phyloP scores from a whole-genome alignment of 2,888 invertebrate species.

The Andrena haemorrhoa region DNA sequence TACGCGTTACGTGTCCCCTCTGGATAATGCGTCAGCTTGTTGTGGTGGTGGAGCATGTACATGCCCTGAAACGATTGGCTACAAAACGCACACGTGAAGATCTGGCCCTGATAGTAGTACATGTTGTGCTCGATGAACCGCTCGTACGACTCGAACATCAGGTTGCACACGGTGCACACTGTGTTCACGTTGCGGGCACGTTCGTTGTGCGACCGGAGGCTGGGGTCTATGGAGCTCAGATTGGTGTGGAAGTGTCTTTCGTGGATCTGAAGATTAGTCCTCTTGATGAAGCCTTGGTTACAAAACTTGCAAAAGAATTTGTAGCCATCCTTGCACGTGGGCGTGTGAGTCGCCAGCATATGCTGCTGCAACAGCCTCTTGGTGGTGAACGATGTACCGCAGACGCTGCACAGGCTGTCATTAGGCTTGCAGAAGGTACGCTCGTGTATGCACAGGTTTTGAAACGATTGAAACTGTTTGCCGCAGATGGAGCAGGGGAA shows the following conservation, averaged over 20 bases:
- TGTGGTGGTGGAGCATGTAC: conserved; percentile 71
- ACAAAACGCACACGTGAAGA: conserved; percentile 65
- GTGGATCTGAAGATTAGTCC: conserved; percentile 60
- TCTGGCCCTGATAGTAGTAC: conserved; percentile 67
- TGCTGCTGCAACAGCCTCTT: conserved; percentile 59
- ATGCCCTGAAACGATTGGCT: conserved; percentile 62
- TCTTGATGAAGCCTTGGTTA: conserved; percentile 68
- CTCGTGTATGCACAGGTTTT: conserved; percentile 55
- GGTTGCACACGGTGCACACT: conserved; percentile 65
- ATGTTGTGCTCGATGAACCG: conserved; percentile 69
- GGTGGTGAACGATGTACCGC: conserved; percentile 65
- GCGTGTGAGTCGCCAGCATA: conserved; percentile 57
- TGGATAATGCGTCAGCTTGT: conserved; percentile 66
- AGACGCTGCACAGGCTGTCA: conserved; percentile 54
- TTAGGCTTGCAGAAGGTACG: conserved; percentile 27
- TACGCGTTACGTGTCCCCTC: conserved; percentile 44
- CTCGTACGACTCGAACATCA: conserved; percentile 66
- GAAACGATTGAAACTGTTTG: conserved; percentile 42
- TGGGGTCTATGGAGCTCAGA: neutral
- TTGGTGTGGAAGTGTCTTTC: conserved; percentile 70
- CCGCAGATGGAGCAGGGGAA: conserved; percentile 62
- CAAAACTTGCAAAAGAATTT: conserved; percentile 68
- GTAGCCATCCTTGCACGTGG: neutral
- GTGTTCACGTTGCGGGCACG: neutral
- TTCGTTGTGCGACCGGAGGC: neutral